Conservation (phyloP, 2,797 vertebrate species). For the Silurus lanzhouensis region DNA sequence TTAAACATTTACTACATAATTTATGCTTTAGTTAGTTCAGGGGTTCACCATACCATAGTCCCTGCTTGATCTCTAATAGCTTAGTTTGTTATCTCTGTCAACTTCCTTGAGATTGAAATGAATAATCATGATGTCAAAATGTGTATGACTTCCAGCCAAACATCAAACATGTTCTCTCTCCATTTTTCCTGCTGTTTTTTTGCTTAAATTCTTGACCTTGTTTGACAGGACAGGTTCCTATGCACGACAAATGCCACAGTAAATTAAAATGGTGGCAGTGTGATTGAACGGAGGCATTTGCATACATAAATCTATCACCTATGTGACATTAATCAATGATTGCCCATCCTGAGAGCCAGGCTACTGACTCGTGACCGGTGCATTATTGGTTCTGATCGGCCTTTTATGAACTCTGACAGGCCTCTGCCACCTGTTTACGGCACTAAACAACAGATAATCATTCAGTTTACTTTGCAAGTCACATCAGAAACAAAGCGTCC, state of each 20-base stretch:
- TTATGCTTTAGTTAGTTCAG: not conserved
- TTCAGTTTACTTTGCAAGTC: conserved; percentile 28
- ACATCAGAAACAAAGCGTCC: not conserved
- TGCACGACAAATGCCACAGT: conserved; percentile 55
- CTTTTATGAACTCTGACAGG: conserved; percentile 72
- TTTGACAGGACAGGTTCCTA: conserved; percentile 67
- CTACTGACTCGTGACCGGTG: conserved; percentile 69
- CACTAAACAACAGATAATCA: conserved; percentile 41
- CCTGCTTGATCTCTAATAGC: not conserved
- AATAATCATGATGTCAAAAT: not conserved
- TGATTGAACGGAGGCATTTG: conserved; percentile 70
- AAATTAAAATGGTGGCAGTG: conserved; percentile 68
- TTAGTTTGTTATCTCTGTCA: not conserved
- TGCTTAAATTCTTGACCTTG: conserved; percentile 65
- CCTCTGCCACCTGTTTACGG: conserved; percentile 48
- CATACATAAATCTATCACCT: conserved; percentile 81
- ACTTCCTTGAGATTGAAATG: not conserved
- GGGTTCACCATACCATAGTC: not conserved
- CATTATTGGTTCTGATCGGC: conserved; percentile 75
- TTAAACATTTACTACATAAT: not conserved
- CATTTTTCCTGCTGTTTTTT: conserved; percentile 64
- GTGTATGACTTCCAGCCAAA: conserved; percentile 13
- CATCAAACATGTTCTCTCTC: conserved; percentile 45
- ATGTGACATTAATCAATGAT: conserved; percentile 79
- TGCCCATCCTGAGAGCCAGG: conserved; percentile 65